Conservation (phyloP, 2,113 vertebrate genomes). For the Nerophis ophidion region DNA sequence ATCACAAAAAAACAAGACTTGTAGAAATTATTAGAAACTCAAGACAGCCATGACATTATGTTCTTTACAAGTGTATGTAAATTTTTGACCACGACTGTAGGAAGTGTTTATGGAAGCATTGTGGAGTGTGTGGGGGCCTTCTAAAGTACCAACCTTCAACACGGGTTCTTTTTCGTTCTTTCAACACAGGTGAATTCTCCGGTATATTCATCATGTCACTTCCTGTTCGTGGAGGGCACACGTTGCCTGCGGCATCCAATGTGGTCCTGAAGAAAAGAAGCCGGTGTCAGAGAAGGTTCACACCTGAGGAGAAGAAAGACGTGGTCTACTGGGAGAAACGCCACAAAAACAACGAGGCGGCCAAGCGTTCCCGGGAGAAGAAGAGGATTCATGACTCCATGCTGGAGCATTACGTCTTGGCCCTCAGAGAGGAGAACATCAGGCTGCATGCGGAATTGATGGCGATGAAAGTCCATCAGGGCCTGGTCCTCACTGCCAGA, state of each 20-base stretch:
- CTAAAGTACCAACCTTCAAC: too few species aligned
- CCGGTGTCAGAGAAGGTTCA: slow-evolving; percentile 83
- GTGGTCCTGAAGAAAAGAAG: slow-evolving; percentile 23
- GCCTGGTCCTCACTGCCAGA: slow-evolving; percentile 53
- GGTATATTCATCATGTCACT: neutral
- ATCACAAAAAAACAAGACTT: too few species aligned
- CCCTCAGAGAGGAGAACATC: slow-evolving; percentile 79
- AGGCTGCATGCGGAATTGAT: slow-evolving; percentile 77
- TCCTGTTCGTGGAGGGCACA: neutral
- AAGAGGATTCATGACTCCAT: slow-evolving; percentile 75
- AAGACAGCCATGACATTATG: too few species aligned
- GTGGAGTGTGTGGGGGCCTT: too few species aligned
- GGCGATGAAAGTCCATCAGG: slow-evolving; percentile 73
- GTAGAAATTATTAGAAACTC: too few species aligned
- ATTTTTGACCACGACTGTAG: too few species aligned
- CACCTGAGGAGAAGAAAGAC: slow-evolving; percentile 85
- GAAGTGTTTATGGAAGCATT: too few species aligned
- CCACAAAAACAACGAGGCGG: slow-evolving; percentile 85
- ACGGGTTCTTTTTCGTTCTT: neutral
- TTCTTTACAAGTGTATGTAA: too few species aligned
- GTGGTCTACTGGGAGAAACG: slow-evolving; percentile 87
- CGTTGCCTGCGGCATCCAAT: slow-evolving; percentile 3
- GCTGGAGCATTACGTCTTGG: slow-evolving; percentile 73
- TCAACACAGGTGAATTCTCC: slow-evolving; percentile 18
- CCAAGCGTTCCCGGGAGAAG: slow-evolving; percentile 88